A percentile compares a stretch with the other conserved stretches of the same genome.
phyloP scores from a whole-genome alignment of 2,113 vertebrate genomes.

The Formicarius rufipectus region DNA sequence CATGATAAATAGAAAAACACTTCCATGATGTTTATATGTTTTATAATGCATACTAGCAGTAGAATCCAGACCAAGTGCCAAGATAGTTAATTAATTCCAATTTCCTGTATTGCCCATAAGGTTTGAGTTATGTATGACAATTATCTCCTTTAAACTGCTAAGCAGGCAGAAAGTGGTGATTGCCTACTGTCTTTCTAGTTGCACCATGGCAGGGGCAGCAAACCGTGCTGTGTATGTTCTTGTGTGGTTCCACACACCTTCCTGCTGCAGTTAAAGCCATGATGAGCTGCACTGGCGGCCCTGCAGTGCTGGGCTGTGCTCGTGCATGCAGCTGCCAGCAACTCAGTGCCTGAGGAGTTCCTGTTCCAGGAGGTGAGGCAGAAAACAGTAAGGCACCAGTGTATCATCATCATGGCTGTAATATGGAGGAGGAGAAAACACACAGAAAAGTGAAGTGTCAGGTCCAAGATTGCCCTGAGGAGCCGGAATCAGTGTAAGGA shows the following conservation, averaged over 20 bases:
- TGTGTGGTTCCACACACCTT: accelerated
- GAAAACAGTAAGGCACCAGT: neutral
- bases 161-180: neutral
- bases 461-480: neutral
- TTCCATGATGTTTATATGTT: slow-evolving; percentile 41
- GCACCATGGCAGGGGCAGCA: neutral
- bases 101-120: slow-evolving; percentile 37
- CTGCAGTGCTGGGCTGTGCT: accelerated
- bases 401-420: neutral
- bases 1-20: slow-evolving; percentile 14
- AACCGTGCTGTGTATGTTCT: neutral
- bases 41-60: slow-evolving; percentile 39
- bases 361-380: neutral
- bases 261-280: neutral
- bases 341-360: neutral
- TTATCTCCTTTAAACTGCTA: slow-evolving; percentile 35
- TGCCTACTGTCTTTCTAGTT: neutral
- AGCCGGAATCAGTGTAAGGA: neutral
- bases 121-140: slow-evolving; percentile 17
- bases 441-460: neutral
- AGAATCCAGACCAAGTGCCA: slow-evolving; percentile 39
- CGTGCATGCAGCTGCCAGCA: neutral
- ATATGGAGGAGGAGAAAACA: neutral
- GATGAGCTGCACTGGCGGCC: accelerated
- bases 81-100: slow-evolving; percentile 60